These are phyloP conservation scores for Balaeniceps rex DNA, from an alignment of 2,113 vertebrate species.

Conservation along the genomic window DNA sequence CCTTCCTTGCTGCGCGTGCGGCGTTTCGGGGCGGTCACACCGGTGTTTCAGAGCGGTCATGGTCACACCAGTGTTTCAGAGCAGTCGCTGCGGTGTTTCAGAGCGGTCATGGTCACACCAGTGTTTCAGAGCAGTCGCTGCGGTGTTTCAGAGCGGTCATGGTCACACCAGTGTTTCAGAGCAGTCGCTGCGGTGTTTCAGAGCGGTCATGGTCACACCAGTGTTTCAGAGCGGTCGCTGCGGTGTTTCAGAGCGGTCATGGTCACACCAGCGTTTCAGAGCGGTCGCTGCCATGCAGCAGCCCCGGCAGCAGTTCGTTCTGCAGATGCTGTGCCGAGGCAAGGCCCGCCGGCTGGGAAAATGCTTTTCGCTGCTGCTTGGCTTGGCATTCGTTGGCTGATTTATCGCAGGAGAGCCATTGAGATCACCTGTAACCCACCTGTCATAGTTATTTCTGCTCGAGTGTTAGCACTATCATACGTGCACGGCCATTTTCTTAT, in stretches of 20 bases:
- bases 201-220: fast-evolving
- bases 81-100: neutral
- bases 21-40: fast-evolving
- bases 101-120: fast-evolving
- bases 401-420: neutral
- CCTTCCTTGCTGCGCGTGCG: neutral
- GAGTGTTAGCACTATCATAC: neutral
- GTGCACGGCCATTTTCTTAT: neutral
- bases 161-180: no score
- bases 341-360: no score
- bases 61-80: no score
- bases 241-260: fast-evolving
- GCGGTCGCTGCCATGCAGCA: neutral
- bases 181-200: fast-evolving
- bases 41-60: neutral
- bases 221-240: neutral
- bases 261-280: fast-evolving
- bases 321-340: neutral
- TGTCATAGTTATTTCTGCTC: neutral
- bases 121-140: no score
- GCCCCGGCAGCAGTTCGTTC: neutral
- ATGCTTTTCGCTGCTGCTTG: neutral
- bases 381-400: neutral
- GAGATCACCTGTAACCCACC: neutral
- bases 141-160: fast-evolving